Conservation (phyloP, 2,797 vertebrate genomes). For the Pterois miles region DNA sequence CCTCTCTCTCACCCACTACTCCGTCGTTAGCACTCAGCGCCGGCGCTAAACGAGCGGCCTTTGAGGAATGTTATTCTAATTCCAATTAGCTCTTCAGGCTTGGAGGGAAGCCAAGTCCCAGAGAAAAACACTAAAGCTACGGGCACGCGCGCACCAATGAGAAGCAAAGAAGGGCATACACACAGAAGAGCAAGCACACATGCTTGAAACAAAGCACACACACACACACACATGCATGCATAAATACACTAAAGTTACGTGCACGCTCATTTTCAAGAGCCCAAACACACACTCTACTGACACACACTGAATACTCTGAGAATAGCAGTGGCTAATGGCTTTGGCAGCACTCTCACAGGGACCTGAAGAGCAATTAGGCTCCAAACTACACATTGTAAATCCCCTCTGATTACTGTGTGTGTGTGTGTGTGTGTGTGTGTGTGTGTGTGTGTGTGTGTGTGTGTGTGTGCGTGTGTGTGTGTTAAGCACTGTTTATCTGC, state of each 20-base stretch:
- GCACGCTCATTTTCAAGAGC: constrained; percentile 64
- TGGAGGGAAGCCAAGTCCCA: constrained; percentile 90
- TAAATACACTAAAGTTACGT: constrained; percentile 48
- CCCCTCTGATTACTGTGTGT: constrained; percentile 90
- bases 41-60: constrained; percentile 95
- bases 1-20: constrained; percentile 86
- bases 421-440: constrained; percentile 38
- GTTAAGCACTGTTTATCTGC: constrained; percentile 97
- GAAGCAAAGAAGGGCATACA: constrained; percentile 59
- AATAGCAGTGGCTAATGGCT: constrained; percentile 80
- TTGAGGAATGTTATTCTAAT: constrained; percentile 99
- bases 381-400: constrained; percentile 98
- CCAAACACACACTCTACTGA: constrained; percentile 54
- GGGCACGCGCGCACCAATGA: constrained; percentile 57
- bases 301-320: constrained; percentile 69
- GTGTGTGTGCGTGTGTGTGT: constrained; percentile 76
- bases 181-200: constrained; percentile 38
- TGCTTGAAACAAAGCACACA: constrained; percentile 23
- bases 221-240: constrained; percentile 9
- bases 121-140: constrained; percentile 76
- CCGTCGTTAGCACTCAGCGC: constrained; percentile 95
- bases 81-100: constrained; percentile 99
- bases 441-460: constrained; percentile 81
- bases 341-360: constrained; percentile 91
- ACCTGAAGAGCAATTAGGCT: constrained; percentile 98